A percentile compares a stretch with the other conserved stretches of the same genome.
These are phyloP conservation scores for Narcine bancroftii DNA, from an alignment of 2,113 vertebrate genomes.

Conservation along the genomic window DNA sequence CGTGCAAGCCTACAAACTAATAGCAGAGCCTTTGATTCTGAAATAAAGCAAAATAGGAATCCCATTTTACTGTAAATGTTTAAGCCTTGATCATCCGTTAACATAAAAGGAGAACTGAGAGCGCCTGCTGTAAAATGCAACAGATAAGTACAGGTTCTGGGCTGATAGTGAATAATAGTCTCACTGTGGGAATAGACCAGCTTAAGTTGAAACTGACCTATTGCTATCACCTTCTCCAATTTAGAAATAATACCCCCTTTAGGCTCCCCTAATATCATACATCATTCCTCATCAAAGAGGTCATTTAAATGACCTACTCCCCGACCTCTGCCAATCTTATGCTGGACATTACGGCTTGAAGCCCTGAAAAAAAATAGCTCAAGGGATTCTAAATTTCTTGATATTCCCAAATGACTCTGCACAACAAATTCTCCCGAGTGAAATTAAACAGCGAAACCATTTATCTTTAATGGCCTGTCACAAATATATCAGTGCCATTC, in stretches of 20 bases:
- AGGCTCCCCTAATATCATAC: conserved; percentile 21
- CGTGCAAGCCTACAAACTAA: background rate
- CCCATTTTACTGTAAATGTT: background rate
- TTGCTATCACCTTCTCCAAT: conserved; percentile 14
- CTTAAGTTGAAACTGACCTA: conserved; percentile 25
- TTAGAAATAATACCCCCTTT: conserved; percentile 21
- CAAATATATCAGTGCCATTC: background rate
- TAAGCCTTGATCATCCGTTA: background rate
- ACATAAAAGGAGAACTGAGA: background rate
- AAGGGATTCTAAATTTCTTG: conserved; percentile 11
- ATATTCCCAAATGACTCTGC: conserved; percentile 22
- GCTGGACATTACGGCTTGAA: conserved; percentile 12
- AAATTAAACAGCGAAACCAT: conserved; percentile 34
- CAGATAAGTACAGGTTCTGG: conserved; percentile 20
- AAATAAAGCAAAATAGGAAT: background rate
- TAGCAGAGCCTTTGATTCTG: background rate
- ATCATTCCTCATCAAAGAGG: conserved; percentile 26
- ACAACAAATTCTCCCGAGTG: conserved; percentile 32
- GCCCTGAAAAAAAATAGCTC: background rate
- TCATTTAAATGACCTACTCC: conserved; percentile 30
- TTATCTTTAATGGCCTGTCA: conserved; percentile 31
- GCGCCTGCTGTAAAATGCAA: background rate
- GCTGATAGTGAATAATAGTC: background rate
- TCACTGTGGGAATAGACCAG: conserved; percentile 10
- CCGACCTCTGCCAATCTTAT: conserved; percentile 24